Evolutionary conservation across 2,113 vertebrate species (phyloP), one percentile per base, ranked within the genome.

Genomic region (Rynchops niger): DNA sequence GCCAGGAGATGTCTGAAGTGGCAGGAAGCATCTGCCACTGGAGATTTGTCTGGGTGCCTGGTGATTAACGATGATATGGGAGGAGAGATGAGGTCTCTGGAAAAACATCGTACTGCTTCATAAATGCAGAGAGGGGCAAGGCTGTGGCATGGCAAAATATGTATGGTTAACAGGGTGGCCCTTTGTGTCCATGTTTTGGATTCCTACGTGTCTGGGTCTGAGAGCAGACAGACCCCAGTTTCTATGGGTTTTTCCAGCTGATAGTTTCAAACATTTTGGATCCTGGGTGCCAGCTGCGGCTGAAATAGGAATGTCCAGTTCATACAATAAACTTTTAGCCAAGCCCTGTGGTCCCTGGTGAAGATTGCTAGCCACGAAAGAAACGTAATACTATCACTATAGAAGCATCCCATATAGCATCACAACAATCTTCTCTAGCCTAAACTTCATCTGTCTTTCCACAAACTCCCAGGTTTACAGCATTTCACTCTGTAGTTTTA

Each of bases 91-190:
- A 63, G 16, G 18, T 7, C 61, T 78, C 59, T 4, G 2, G 52
- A 11, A 42, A 86, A 86, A 49, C 7, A 9, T 17, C 5, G 0
- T 1, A 1, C 0, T 10, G n/a, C 27, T 93, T 69, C 11, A 2
- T 63, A 34, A 66, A n/a, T 15, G 29, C 32, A 42, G 74, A 79
- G 45, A 58, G 32, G 32, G 19, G 5, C 58, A 50, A 71, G 55
- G 45, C 58, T 80, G 47, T 13, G 50, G 10, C 9, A 5, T 3
- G 49, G 40, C 32, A 12, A 56, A 69, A 20, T 2, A 20, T 10
- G 7, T 34, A 3, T 23, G 67, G 22, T 32, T 58, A 30, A 2
- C 13, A 23, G 47, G 16, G 15, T 2, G 15, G 56, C 7, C 47
- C 49, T 76, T 34, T 30, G 52, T 52, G 45, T 34, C 45, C 67